Percentiles rank a stretch among this genome's conserved stretches.
Evolutionary conservation across 2,113 vertebrate species (phyloP).

Genomic region (Pteropus alecto): DNA sequence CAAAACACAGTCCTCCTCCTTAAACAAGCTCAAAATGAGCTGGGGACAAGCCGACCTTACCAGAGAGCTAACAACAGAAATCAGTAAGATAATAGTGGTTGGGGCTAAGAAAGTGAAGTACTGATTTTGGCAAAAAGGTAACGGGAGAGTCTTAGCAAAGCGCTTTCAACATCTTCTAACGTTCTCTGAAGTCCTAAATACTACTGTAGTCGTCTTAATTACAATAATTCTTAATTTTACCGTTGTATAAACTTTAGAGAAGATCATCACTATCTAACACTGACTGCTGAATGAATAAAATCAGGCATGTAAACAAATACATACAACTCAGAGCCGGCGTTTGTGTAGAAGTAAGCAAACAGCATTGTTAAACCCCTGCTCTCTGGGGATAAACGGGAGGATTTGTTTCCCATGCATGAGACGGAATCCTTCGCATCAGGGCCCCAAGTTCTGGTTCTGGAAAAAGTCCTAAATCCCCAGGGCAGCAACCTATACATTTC

Average conservation of each 20-base stretch:
- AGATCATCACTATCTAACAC: neutral
- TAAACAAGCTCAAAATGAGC: neutral
- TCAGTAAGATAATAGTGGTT: fast-evolving
- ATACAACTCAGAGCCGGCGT: fast-evolving
- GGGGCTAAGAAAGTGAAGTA: neutral
- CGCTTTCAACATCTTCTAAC: neutral
- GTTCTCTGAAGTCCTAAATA: neutral
- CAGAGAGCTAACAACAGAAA: neutral
- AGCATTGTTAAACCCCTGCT: neutral
- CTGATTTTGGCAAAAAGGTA: neutral
- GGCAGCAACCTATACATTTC: fast-evolving
- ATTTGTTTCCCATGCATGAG: neutral
- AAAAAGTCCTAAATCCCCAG: fast-evolving
- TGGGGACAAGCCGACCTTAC: neutral
- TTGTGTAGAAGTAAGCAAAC: neutral
- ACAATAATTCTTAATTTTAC: neutral
- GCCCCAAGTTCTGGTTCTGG: fast-evolving
- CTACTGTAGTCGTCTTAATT: neutral
- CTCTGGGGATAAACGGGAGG: fast-evolving
- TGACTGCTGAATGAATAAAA: neutral
- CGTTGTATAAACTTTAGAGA: neutral
- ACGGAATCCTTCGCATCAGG: fast-evolving
- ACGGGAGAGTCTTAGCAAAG: neutral
- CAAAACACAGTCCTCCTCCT: neutral
- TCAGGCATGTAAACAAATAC: fast-evolving